Evolutionary conservation across 1,140 invertebrate genomes (phyloP).

Genomic region (Vanessa atalanta): DNA sequence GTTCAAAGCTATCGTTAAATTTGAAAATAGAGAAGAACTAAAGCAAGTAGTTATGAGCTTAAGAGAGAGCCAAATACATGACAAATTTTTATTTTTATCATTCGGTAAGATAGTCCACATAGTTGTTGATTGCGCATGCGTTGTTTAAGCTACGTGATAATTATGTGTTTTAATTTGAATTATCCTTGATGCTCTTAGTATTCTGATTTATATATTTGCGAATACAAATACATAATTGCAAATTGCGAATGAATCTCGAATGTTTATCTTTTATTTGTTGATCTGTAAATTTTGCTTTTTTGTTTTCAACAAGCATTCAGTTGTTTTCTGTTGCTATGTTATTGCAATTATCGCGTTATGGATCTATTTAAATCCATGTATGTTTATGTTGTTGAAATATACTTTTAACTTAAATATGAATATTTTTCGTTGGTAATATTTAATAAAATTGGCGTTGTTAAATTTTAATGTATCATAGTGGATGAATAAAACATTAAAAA

Average conservation of each 20-base stretch:
- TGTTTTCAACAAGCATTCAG: background rate
- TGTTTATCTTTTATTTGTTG: background rate
- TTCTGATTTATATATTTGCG: no score
- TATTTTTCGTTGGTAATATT: no score
- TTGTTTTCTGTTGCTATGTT: background rate
- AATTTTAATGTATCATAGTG: no score
- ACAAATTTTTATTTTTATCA: background rate
- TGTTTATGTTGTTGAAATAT: background rate
- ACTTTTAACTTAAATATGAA: background rate
- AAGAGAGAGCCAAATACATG: background rate
- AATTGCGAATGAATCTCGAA: no score
- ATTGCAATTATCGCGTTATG: background rate
- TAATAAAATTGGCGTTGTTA: no score
- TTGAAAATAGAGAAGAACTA: background rate
- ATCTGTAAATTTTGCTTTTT: background rate
- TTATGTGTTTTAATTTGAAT: no score
- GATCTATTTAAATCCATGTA: background rate
- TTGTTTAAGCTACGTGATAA: background rate
- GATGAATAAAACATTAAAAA: no score
- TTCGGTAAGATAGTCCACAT: background rate
- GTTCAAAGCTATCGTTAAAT: background rate
- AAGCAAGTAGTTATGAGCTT: background rate
- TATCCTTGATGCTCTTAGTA: no score
- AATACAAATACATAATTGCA: no score
- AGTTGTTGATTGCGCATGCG: background rate